Evolutionary conservation across 2,797 vertebrate species (phyloP), one percentile per base, ranked within the genome.

Genomic region (Buphagus erythrorhynchus): DNA sequence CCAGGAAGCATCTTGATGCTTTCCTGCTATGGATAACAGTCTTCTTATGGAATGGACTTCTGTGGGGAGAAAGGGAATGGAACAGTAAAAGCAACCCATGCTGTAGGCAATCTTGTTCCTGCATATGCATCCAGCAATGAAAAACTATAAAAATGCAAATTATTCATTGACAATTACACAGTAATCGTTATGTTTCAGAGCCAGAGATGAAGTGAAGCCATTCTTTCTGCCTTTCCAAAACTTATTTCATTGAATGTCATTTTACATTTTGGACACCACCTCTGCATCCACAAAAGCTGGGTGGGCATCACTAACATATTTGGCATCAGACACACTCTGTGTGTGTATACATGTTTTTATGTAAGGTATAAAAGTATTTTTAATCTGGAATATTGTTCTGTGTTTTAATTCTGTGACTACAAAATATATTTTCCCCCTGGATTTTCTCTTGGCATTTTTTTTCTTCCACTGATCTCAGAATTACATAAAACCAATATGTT

Each of bases 331-430:
- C 18, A 45, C 13, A 13, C 8, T 29, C 13, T 25, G 0, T 13
- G 7, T 36, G 11, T 35, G 1, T 9, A 6, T 5, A 5, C 8
- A 7, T 8, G 1, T 2, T 61, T 82, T 49, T 35, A 42, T 14
- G 4, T 13, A 31, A 76, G 40, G 7, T 28, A 48, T 16, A 52
- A 4, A 59, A 63, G 28, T 8, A 51, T 28, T 67, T 61, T 40
- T 26, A 36, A 59, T 59, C 24, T 59, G 22, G 1, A 63, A 33
- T 25, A 24, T 16, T 38, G 5, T 16, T 81, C 22, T 63, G 4
- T 36, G 28, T 4, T 90, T 88, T 36, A 74, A 59, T 77, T 66
- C 20, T 38, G 7, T 69, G 33, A 71, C 52, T 59, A 62, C 26
- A 57, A 86, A 45, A 26, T 9, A 12, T 10, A 38, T 28, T 35